Percentiles rank a stretch among this genome's conserved stretches.
Evolutionary conservation across 2,113 vertebrate species (phyloP).

Genomic region (Pterocles burchelli): DNA sequence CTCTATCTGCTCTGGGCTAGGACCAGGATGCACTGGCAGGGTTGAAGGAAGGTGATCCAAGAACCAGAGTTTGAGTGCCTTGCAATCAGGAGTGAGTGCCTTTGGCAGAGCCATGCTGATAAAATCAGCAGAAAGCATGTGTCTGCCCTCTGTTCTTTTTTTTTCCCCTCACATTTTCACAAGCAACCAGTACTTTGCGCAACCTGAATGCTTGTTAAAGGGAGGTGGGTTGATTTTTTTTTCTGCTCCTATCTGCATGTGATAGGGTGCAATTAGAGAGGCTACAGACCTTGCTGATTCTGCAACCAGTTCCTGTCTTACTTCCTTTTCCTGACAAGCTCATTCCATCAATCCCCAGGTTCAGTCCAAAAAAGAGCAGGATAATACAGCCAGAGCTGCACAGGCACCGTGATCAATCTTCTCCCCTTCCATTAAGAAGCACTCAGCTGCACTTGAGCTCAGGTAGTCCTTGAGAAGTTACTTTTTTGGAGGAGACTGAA

Average conservation of each 20-base stretch:
- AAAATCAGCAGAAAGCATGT: slow-evolving; percentile 4
- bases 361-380: neutral
- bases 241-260: neutral
- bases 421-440: neutral
- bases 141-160: neutral
- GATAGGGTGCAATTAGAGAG: neutral
- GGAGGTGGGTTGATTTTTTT: neutral
- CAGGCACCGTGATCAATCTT: neutral
- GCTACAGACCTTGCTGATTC: neutral
- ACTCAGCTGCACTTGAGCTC: neutral
- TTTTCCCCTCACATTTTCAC: neutral
- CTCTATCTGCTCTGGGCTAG: neutral
- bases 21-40: neutral
- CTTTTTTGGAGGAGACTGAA: neutral
- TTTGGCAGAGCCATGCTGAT: neutral
- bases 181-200: neutral
- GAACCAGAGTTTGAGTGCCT: neutral
- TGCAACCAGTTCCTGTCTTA: neutral
- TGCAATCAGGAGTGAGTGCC: neutral
- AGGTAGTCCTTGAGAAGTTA: neutral
- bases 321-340: neutral
- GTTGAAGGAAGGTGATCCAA: neutral
- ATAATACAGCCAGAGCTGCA: neutral
- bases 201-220: neutral
- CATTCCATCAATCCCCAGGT: neutral